Evolutionary conservation across 1,140 invertebrate genomes (phyloP), one percentile per base, ranked within the genome.

Genomic region (Drosophila jambulina): DNA sequence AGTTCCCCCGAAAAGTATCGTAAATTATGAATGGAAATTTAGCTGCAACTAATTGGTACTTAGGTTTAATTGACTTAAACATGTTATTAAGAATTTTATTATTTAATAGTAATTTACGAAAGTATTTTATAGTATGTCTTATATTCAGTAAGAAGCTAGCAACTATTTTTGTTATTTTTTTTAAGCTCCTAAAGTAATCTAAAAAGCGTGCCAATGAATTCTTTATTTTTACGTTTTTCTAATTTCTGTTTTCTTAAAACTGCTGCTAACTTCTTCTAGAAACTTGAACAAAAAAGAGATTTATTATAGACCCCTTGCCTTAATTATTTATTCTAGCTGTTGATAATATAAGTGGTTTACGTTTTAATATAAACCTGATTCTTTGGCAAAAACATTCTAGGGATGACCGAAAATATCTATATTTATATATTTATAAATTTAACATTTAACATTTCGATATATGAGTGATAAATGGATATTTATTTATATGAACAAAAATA

Each of bases 131-230:
- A 9, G 1, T 8, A 7, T 13, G 1, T 2, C 2, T 12, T n/a
- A 10, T n/a, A 17, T 27, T 7, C 8, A 48, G 3, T 0, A n/a
- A 46, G 5, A 2, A 3, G n/a, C 0, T 49, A 1, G 1, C 2
- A 27, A n/a, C 5, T 10, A 6, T n/a, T 2, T 19, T 29, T 13
- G 12, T 19, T 29, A n/a, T n/a, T 6, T 19, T 8, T 1, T 13
- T 51, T 51, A 4, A 6, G 4, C 10, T 27, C 2, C 4, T 12
- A 9, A 27, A 10, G 15, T 49, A n/a, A 2, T 2, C 7, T 2
- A 17, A 8, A 17, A 3, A 48, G 3, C 15, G 0, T 23, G 13
- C 21, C 12, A 6, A 7, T 7, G 7, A 32, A 46, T 15, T 6
- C 3, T 23, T 23, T 1, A 1, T 32, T 46, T 42, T 9, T 10